Evolutionary conservation across 2,888 invertebrate genomes (phyloP), one percentile per base, ranked within the genome.

Genomic region (Acleris emargana): DNA sequence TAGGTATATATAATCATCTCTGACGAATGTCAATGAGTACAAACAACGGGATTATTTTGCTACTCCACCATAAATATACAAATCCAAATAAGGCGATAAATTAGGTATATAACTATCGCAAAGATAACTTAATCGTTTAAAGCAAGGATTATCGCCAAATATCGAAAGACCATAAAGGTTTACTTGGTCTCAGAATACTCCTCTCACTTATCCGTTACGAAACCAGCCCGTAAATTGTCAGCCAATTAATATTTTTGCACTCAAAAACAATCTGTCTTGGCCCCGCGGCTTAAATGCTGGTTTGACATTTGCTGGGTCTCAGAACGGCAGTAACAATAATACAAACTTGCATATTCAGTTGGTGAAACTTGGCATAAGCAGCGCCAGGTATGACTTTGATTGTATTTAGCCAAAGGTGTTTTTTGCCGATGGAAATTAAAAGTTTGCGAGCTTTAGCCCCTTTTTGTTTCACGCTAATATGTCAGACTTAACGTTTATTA

Each of bases 211-310:
- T 62, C 51, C 55, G 55, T 64, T 52, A 57, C 62, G 32, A 38
- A 51, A 60, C 45, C 58, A 51, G 45, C 59, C 67, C 71, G 73
- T 81, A 84, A 83, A 86, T 86, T 76, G 78, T 76, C 68, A 62
- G 70, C 67, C 81, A 82, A 84, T 88, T 87, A 87, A 83, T 85
- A 79, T 76, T 79, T 77, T 81, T 81, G 76, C 73, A 73, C 73
- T 83, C 78, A 74, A 84, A 83, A 84, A 83, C 78, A 78, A 81
- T 82, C 70, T 66, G 47, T 66, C 76, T 67, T 76, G 80, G 51
- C 54, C 62, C 43, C n/a, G 59, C 58, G 66, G 68, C 66, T 63
- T 50, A 43, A 52, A 64, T 25, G 63, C 67, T 62, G 54, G 69
- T 70, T 67, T 61, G 73, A 73, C 76, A 73, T 75, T 75, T 69